Conservation (phyloP, 2,888 invertebrate genomes). For the Drosophila antonietae region DNA sequence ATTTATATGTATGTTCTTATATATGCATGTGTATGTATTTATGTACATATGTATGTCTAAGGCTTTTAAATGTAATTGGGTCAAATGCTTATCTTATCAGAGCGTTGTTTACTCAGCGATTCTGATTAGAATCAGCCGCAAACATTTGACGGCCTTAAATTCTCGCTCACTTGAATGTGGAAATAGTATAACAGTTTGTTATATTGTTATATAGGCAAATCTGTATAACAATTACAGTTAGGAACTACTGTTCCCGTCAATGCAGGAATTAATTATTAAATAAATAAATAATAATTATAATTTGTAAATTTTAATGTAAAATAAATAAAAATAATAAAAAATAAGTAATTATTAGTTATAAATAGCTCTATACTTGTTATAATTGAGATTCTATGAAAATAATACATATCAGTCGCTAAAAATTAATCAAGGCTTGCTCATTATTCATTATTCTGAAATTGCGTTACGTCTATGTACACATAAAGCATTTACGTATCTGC, state of each 20-base stretch:
- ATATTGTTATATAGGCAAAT: background rate
- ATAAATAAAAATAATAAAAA: no score
- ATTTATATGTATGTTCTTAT: background rate
- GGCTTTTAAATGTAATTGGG: slow-evolving; percentile 41
- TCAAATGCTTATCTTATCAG: slow-evolving; percentile 64
- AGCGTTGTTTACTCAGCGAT: slow-evolving; percentile 25
- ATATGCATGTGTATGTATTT: background rate
- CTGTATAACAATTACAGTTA: background rate
- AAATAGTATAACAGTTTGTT: background rate
- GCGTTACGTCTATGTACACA: slow-evolving; percentile 8
- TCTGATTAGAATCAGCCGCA: slow-evolving; percentile 25
- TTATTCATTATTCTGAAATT: slow-evolving; percentile 18
- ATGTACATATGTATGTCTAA: slow-evolving; percentile 5
- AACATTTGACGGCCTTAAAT: slow-evolving; percentile 49
- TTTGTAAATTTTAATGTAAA: no score
- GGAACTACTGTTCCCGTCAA: no score
- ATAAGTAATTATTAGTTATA: background rate
- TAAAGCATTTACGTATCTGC: background rate
- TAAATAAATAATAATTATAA: no score
- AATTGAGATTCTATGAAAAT: background rate
- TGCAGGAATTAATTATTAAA: no score
- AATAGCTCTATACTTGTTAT: no score
- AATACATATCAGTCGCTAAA: slow-evolving; percentile 42
- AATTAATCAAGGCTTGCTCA: slow-evolving; percentile 30
- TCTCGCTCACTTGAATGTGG: slow-evolving; percentile 19